Evolutionary conservation across 1,140 invertebrate species (phyloP).

Genomic region (Mamestra configurata): DNA sequence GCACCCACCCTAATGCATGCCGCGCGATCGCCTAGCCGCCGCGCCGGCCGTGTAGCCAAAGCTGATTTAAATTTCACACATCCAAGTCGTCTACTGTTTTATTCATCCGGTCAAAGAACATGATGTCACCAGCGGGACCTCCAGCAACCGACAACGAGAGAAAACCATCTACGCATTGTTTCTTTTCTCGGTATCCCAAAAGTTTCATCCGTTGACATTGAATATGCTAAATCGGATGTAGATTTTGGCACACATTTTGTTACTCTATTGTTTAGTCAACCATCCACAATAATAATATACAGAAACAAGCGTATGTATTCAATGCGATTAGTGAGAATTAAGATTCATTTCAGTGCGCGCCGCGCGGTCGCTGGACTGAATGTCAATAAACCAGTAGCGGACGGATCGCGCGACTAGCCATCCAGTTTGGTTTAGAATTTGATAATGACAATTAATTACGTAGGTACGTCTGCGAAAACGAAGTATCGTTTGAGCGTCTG

Average conservation of each 20-base stretch:
- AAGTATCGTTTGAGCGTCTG: constrained; percentile 40
- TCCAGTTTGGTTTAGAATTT: constrained; percentile 65
- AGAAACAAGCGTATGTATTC: constrained; percentile 24
- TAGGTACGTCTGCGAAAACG: constrained; percentile 52
- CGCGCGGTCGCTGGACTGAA: constrained; percentile 64
- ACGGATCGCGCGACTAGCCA: constrained; percentile 37
- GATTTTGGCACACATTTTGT: constrained; percentile 40
- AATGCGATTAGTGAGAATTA: constrained; percentile 63
- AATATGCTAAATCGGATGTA: constrained; percentile 32
- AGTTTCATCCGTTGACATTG: constrained; percentile 6
- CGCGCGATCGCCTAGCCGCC: background rate
- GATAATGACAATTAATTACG: constrained; percentile 66
- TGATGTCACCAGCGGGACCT: constrained; percentile 60
- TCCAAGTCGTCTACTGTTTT: constrained; percentile 60
- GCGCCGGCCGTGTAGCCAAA: constrained; percentile 37
- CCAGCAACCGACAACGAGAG: constrained; percentile 31
- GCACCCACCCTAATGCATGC: too few relatives aligned
- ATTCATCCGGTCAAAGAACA: constrained; percentile 66
- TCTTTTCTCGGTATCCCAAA: constrained; percentile 15
- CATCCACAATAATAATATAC: background rate
- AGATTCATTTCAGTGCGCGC: constrained; percentile 66
- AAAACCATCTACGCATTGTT: constrained; percentile 29
- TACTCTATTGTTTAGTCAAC: constrained; percentile 27
- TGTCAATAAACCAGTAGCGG: constrained; percentile 70
- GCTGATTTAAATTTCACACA: constrained; percentile 65